Evolutionary conservation across 2,797 vertebrate species (phyloP).

Genomic region (Columba guinea): DNA sequence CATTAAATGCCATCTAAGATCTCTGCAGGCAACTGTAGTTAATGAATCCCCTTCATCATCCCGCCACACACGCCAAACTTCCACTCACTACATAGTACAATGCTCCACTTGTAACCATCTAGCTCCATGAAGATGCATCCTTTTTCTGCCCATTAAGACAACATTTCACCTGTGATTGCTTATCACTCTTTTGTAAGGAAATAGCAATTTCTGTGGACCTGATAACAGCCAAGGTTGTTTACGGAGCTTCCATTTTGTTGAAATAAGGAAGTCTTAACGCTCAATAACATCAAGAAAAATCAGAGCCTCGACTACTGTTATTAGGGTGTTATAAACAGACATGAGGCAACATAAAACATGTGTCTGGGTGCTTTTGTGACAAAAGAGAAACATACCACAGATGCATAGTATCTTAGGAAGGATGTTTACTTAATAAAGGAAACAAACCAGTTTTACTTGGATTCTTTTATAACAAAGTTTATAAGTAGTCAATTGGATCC

Average conservation of each 20-base stretch:
- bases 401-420: neutral
- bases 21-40: neutral
- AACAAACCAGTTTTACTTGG: slow-evolving; percentile 12
- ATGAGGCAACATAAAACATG: neutral
- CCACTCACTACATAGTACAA: neutral
- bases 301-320: neutral
- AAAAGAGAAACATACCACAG: neutral
- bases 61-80: fast-evolving
- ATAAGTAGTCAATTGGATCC: neutral
- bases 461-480: neutral
- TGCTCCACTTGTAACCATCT: neutral
- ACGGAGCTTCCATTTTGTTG: neutral
- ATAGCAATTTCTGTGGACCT: neutral
- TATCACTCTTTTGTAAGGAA: neutral
- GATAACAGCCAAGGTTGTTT: neutral
- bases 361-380: neutral
- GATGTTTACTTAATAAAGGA: slow-evolving; percentile 27
- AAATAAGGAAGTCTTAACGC: neutral
- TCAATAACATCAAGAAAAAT: neutral
- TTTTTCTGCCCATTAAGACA: neutral
- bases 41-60: neutral
- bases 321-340: neutral
- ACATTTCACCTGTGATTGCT: neutral
- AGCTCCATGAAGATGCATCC: neutral
- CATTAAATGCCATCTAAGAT: neutral